Base-by-base conservation (phyloP, 2,888 invertebrate species). In the Dryadula phaetusa region DNA sequence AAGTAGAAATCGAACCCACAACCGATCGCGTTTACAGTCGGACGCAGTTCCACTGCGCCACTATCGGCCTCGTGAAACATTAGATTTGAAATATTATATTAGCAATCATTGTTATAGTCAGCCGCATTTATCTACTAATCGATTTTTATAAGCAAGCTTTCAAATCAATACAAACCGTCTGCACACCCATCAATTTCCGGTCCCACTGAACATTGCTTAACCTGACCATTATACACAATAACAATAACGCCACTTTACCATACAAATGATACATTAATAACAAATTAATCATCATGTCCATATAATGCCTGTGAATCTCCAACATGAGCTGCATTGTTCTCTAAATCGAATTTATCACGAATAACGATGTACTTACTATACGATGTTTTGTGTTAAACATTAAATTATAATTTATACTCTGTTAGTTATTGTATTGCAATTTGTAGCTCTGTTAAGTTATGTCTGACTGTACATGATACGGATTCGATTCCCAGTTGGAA, bases 261-360 rank as follows among this genome's bases (percentile, higher is more conserved):
- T 8, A 49, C 25, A 49, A 54, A 22, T 25, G 12, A n/a, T 40
- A 42, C n/a, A 40, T 42, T 40, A 42, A 58, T 58, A 58, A 42
- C 42, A 37, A 54, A 54, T 58, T 58, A 42, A 58, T 42, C 22
- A 6, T 25, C 22, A 2, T 8, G n/a, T 20, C 18, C 14, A 37
- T 10, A 42, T 25, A 42, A 58, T 58, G 22, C 25, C 40, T 40
- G 1, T 22, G 22, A 42, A 58, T 42, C 16, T 28, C 14, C 12
- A 25, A 12, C 25, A 16, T 25, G 40, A 40, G 10, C 22, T 58
- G 28, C 42, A 58, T 58, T 58, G 58, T 58, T 40, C 42, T 28
- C 40, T 42, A 42, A 42, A 58, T 22, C 20, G 42, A 58, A 58
- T 58, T 22, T 42, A 28, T 25, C 58, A 42, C 12, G 42, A 28